Base-by-base conservation (phyloP, 2,797 vertebrate genomes). In the Sorex maritimensis region DNA sequence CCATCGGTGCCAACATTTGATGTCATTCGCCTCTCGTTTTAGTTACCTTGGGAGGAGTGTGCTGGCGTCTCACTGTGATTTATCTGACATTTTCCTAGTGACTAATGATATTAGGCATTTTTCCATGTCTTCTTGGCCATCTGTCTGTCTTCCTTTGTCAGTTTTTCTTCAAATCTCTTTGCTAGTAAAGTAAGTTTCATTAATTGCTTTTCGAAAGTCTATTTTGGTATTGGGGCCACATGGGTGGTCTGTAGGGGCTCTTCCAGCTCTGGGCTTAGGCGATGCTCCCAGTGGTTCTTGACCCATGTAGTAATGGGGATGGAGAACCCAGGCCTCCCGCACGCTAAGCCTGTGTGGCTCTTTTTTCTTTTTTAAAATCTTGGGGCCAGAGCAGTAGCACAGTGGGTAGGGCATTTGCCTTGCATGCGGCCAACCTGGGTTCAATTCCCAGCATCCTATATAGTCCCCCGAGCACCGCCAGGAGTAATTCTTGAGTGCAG, bases 81-180 rank as follows among this genome's bases (percentile, higher is more conserved):
- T 93, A 79, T 88, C 89, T 90, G 77, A 44, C 34, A 65, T 81
- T 88, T 95, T n/a, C 55, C 21, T 74, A 30, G 85, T 85, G 88
- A 88, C 21, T 85, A 86, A 88, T 83, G 77, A 73, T 26, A 7
- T 24, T 83, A 77, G 90, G 17, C 46, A 85, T 6, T 65, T 69
- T 86, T 90, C 79, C 12, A 58, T 68, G 15, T 77, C 17, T 92
- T 89, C 77, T 73, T 94, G 38, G 28, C 49, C 82, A 69, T 80
- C 61, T 69, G n/a, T 30, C 15, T 44, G 49, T 72, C 68, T 95
- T 74, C 49, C 67, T 93, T 94, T 80, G 65, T 74, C 58, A 93
- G 28, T 81, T 67, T 87, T 81, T 80, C n/a, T 82, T 85, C 11
- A 83, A 82, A 55, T 55, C 19, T 81, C 83, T 88, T 79, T 30